Evolutionary conservation across 1,140 invertebrate species (phyloP).

Genomic region (Drosophila littoralis): DNA sequence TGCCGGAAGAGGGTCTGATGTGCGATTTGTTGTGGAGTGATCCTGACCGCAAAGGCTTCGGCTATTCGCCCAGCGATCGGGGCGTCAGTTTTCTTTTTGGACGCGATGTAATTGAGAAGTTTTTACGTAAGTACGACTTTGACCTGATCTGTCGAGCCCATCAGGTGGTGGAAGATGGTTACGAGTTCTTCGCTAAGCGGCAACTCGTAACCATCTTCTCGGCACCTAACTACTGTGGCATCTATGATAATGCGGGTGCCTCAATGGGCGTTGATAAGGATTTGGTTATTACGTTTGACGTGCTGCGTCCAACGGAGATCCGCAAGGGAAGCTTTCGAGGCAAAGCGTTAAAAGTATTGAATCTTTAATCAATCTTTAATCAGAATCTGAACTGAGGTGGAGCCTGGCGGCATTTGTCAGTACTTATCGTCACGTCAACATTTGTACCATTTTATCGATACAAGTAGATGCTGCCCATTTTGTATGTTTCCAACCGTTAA

Average conservation of each 20-base stretch:
- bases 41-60: constrained; percentile 93
- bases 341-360: not conserved
- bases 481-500: constrained; percentile 8
- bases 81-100: constrained; percentile 98
- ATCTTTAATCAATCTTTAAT: too few species aligned
- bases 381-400: too few species aligned
- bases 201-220: constrained; percentile 99
- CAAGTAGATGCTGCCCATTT: constrained; percentile 14
- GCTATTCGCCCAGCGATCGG: constrained; percentile 97
- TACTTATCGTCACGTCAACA: not conserved
- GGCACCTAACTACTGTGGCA: constrained; percentile 87
- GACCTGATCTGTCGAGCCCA: constrained; percentile 98
- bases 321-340: not conserved
- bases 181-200: constrained; percentile 98
- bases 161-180: constrained; percentile 98
- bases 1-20: constrained; percentile 94
- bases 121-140: constrained; percentile 96
- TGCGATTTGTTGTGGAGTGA: constrained; percentile 99
- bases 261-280: constrained; percentile 99
- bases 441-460: constrained; percentile 1
- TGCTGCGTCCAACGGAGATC: constrained; percentile 7
- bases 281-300: constrained; percentile 96
- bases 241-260: constrained; percentile 98
- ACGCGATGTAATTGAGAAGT: constrained; percentile 95
- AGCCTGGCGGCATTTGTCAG: constrained; percentile 23